Percentiles rank a stretch among this genome's conserved stretches.
Conservation (phyloP, 1,140 invertebrate species). For the Panagrolaimus sp. region DNA sequence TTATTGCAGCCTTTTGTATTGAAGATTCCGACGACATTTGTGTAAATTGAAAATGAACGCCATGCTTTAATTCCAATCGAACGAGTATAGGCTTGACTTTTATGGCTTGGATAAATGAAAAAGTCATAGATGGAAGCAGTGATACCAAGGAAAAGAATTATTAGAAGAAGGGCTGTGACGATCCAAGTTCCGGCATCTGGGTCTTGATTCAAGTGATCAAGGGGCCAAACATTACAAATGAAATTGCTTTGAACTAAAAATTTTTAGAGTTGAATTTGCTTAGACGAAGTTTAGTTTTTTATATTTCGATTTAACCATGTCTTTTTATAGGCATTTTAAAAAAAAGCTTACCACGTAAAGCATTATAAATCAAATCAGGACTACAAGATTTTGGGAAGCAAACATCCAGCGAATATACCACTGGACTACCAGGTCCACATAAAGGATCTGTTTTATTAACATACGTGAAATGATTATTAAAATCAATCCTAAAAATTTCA, state of each 20-base stretch:
- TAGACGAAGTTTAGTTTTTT: too few relatives aligned
- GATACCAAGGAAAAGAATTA: conserved; percentile 13
- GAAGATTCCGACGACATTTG: conserved; percentile 27
- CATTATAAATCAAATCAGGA: too few relatives aligned
- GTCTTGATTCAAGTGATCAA: background rate
- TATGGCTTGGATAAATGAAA: conserved; percentile 11
- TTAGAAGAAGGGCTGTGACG: background rate
- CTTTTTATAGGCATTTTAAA: too few relatives aligned
- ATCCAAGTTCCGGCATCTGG: background rate
- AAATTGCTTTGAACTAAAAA: background rate
- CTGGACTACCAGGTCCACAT: background rate
- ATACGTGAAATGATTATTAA: background rate
- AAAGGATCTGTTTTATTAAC: background rate
- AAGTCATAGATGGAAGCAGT: conserved; percentile 16
- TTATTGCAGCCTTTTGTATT: conserved; percentile 23
- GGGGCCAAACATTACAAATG: background rate
- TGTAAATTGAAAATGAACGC: conserved; percentile 26
- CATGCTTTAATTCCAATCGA: conserved; percentile 15
- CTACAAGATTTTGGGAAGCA: background rate
- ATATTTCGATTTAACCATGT: too few relatives aligned
- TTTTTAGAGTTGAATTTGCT: too few relatives aligned
- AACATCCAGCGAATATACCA: too few relatives aligned
- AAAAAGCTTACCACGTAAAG: too few relatives aligned
- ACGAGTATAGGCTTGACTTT: conserved; percentile 1
- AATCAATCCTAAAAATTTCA: conserved; percentile 3